Conservation (phyloP, 1,140 invertebrate species). For the Mizuhopecten yessoensis region DNA sequence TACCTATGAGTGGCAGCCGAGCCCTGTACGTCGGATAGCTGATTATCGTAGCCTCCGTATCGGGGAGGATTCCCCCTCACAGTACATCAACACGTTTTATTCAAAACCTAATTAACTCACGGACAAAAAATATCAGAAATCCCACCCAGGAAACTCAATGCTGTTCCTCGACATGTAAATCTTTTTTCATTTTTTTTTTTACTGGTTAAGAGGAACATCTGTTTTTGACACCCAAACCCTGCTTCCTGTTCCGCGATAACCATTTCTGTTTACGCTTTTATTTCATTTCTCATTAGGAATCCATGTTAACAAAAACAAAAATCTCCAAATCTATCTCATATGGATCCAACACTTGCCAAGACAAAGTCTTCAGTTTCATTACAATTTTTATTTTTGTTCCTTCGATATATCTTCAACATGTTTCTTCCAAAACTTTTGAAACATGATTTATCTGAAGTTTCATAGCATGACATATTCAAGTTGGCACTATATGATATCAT, state of each 20-base stretch:
- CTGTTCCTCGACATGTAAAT: slow-evolving; percentile 32
- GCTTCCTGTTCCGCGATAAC: slow-evolving; percentile 29
- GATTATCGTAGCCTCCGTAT: not conserved
- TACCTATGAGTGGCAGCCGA: slow-evolving; percentile 30
- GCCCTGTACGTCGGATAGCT: not conserved
- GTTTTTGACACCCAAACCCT: slow-evolving; percentile 18
- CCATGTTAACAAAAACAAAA: not conserved
- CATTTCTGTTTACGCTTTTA: not conserved
- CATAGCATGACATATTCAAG: no score
- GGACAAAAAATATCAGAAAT: slow-evolving; percentile 14
- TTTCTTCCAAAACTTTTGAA: no score
- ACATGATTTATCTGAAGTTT: no score
- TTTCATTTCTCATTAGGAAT: not conserved
- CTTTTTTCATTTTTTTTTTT: not conserved
- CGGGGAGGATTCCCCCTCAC: not conserved
- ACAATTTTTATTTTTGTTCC: no score
- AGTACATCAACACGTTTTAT: slow-evolving; percentile 32
- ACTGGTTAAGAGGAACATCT: not conserved
- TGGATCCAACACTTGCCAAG: not conserved
- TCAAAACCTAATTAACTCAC: slow-evolving; percentile 30
- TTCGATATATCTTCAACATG: no score
- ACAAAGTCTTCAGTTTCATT: no score
- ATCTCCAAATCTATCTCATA: not conserved
- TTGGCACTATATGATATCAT: no score
- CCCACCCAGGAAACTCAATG: slow-evolving; percentile 12